These are phyloP conservation scores for Drosophila nigritarsus DNA, from an alignment of 2,888 invertebrate genomes.

Conservation along the genomic window DNA sequence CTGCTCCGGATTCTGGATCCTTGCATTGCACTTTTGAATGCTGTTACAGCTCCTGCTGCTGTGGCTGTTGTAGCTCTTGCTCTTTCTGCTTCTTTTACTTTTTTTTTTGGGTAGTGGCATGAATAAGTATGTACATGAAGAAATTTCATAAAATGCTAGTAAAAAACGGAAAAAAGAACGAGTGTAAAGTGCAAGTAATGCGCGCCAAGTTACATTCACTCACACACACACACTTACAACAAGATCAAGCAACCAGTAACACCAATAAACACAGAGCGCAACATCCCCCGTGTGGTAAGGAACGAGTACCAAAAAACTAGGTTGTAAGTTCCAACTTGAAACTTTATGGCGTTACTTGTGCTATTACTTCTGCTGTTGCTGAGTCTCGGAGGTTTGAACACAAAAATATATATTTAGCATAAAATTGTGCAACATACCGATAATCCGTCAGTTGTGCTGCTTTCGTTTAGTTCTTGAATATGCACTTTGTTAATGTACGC, in stretches of 20 bases:
- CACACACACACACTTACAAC: conserved; percentile 6
- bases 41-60: conserved; percentile 19
- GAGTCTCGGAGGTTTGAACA: conserved; percentile 1
- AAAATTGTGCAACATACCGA: conserved; percentile 60
- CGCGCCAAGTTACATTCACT: conserved; percentile 47
- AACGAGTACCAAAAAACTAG: conserved; percentile 59
- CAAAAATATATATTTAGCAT: conserved; percentile 28
- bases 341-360: conserved; percentile 51
- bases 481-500: background rate
- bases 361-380: conserved; percentile 3
- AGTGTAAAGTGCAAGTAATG: conserved; percentile 53
- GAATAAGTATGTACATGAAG: conserved; percentile 61
- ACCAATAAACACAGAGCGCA: conserved; percentile 1
- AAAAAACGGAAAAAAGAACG: conserved; percentile 30
- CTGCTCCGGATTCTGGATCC: conserved; percentile 41
- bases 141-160: conserved; percentile 61
- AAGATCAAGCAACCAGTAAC: conserved; percentile 4
- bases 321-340: conserved; percentile 71
- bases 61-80: conserved; percentile 18
- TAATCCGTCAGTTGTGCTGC: conserved; percentile 6
- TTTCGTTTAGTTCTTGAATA: conserved; percentile 3
- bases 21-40: conserved; percentile 68
- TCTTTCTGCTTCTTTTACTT: conserved; percentile 6
- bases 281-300: conserved; percentile 36
- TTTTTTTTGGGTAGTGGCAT: conserved; percentile 29